phyloP scores from a whole-genome alignment of 2,113 vertebrate species.

The Epinephelus lanceolatus region DNA sequence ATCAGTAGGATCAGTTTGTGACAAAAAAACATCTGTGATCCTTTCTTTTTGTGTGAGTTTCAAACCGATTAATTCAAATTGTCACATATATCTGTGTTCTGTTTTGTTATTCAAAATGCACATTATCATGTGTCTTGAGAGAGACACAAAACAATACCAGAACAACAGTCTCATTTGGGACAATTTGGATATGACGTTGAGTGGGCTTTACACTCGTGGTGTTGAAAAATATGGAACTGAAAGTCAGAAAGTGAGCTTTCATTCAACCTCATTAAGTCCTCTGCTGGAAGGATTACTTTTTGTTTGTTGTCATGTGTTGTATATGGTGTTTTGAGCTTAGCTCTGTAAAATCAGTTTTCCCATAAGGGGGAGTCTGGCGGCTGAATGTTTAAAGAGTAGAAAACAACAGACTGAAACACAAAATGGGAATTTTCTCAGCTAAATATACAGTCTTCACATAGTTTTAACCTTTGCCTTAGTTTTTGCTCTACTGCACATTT shows the following conservation, averaged over 20 bases:
- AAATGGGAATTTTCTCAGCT: background rate
- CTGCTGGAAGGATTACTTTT: background rate
- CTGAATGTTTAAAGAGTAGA: background rate
- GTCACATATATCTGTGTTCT: background rate
- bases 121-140: background rate
- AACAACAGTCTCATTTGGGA: background rate
- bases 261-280: background rate
- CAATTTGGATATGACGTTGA: constrained; percentile 4
- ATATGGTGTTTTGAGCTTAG: background rate
- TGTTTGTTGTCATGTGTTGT: constrained; percentile 11
- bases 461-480: no score
- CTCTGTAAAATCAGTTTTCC: constrained; percentile 1
- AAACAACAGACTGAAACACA: background rate
- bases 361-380: background rate
- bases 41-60: background rate
- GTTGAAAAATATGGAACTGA: background rate
- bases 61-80: background rate
- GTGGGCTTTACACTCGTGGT: background rate
- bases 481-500: no score
- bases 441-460: no score
- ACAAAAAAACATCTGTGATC: background rate
- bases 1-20: constrained; percentile 1
- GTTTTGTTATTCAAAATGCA: background rate
- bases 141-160: background rate
- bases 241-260: background rate